Percentiles rank a stretch among this genome's conserved stretches.
Evolutionary conservation across 1,140 invertebrate genomes (phyloP).

Genomic region (Microplitis mediator): DNA sequence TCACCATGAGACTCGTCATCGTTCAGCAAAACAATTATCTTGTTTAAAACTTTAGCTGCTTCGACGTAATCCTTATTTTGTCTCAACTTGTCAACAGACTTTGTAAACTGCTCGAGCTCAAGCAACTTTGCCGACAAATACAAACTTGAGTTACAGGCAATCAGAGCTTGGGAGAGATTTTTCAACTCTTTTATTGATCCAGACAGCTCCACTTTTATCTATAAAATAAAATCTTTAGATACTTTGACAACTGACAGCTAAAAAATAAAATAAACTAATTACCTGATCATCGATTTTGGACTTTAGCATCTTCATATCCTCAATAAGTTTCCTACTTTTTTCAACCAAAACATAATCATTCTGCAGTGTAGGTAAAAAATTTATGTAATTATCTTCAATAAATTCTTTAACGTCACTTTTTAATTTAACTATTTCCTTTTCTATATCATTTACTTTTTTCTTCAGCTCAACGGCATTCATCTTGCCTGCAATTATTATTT

Average conservation of each 20-base stretch:
- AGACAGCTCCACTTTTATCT: conserved; percentile 66
- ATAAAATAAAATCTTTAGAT: conserved; percentile 28
- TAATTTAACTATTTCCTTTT: conserved; percentile 63
- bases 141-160: conserved; percentile 62
- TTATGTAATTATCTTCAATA: conserved; percentile 63
- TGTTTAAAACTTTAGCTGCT: conserved; percentile 60
- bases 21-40: conserved; percentile 60
- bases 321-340: conserved; percentile 58
- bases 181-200: conserved; percentile 65
- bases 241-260: conserved; percentile 4
- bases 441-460: conserved; percentile 63
- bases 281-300: conserved; percentile 62
- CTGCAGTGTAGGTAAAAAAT: conserved; percentile 61
- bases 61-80: conserved; percentile 57
- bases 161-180: conserved; percentile 60
- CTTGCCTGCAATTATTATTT: conserved; percentile 35
- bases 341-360: conserved; percentile 61
- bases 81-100: conserved; percentile 59
- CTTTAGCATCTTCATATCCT: conserved; percentile 62
- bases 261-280: conserved; percentile 8
- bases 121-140: conserved; percentile 62
- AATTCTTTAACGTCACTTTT: conserved; percentile 65
- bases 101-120: conserved; percentile 61
- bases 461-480: conserved; percentile 49
- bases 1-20: conserved; percentile 52